Evolutionary conservation across 2,888 invertebrate genomes (phyloP), one percentile per base, ranked within the genome.

Genomic region (Phyllotreta striolata): DNA sequence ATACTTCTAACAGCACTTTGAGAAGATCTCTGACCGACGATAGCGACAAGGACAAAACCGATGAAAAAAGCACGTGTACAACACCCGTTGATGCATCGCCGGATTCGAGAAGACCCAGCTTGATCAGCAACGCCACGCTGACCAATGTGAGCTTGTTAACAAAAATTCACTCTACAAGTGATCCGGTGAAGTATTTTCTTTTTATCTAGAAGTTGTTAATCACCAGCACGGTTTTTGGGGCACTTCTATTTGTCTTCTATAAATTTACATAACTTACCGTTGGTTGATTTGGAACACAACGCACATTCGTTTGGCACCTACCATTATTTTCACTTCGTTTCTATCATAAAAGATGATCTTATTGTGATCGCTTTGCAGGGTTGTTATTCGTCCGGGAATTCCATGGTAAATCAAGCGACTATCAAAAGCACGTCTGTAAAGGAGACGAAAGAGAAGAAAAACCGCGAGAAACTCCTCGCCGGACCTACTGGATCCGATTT

Each of bases 401-500:
- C 89, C 71, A 85, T 89, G 39, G 86, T 88, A 4, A 87, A 88
- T 51, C 85, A 87, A 10, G 89, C 90, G 6, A 86, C 85, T 46
- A 88, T 90, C 69, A 83, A 89, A 10, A 80, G 79, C 54, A 89
- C 89, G 67, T 87, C 85, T 70, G 86, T 87, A 0, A 92, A 92
- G 74, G 92, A 92, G 71, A 89, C 87, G 4, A 93, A 93, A 77
- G 93, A 93, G 72, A 88, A 88, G 66, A 85, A 88, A 76, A 93
- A 93, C 80, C 86, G 92, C 1, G 89, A 90, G 66, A 85, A 85
- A 69, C 79, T 89, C 6, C 82, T 91, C 34, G 86, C 86, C 4
- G 85, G 87, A 2, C 87, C 88, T 1, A 74, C 76, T 3, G 88
- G 88, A 0, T 93, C 93, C 0, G 93, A 94, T 76, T 89, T 92